phyloP scores from a whole-genome alignment of 2,888 invertebrate genomes.

The Thymelicus sylvestris region DNA sequence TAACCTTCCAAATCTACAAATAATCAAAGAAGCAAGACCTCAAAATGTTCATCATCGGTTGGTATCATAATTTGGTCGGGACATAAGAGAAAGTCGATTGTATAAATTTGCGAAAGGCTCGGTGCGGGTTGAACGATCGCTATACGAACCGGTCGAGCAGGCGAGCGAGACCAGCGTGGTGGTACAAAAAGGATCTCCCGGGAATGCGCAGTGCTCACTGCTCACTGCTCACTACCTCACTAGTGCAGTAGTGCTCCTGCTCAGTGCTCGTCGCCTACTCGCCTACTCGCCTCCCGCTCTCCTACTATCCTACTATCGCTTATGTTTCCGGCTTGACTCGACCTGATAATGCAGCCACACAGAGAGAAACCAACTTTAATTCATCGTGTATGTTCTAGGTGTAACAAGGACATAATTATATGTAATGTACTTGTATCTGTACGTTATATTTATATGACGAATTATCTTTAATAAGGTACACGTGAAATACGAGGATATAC shows the following conservation, averaged over 20 bases:
- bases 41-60: conserved; percentile 1
- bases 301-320: conserved; percentile 56
- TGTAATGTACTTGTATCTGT: too few species aligned
- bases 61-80: conserved; percentile 20
- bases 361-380: conserved; percentile 12
- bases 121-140: conserved; percentile 75
- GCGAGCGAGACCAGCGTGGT: conserved; percentile 44
- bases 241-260: too few species aligned
- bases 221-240: too few species aligned
- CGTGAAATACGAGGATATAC: too few species aligned
- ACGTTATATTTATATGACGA: too few species aligned
- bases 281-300: conserved; percentile 42
- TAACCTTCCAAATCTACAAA: background rate
- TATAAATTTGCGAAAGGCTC: conserved; percentile 60
- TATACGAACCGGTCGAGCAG: conserved; percentile 68
- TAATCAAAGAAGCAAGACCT: background rate
- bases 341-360: conserved; percentile 44
- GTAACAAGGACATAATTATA: too few species aligned
- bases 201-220: conserved; percentile 57
- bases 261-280: conserved; percentile 42
- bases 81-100: conserved; percentile 44
- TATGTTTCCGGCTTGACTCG: conserved; percentile 61
- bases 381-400: too few species aligned
- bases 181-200: conserved; percentile 71
- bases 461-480: too few species aligned